Conservation (phyloP, 2,113 vertebrate genomes). For the Nesoenas mayeri region DNA sequence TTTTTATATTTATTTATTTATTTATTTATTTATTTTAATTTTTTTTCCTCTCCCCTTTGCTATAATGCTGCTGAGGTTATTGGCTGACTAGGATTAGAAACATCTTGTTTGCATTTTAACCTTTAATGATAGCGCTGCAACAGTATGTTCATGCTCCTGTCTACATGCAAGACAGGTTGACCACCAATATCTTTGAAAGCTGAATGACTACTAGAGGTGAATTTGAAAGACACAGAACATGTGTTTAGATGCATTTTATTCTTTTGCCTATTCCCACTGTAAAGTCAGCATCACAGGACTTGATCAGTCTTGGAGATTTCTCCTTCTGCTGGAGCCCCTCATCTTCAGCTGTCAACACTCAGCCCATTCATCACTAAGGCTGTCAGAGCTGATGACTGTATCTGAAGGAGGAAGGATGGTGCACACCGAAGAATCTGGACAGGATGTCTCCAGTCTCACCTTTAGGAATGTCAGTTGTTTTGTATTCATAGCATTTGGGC, state of each 20-base stretch:
- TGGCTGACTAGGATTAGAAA: background rate
- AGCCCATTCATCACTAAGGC: background rate
- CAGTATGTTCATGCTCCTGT: background rate
- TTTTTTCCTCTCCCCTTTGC: no score
- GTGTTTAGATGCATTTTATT: background rate
- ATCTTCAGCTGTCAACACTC: constrained; percentile 48
- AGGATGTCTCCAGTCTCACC: constrained; percentile 33
- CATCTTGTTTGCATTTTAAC: background rate
- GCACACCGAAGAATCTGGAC: background rate
- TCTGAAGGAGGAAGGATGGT: background rate
- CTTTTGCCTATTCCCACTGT: background rate
- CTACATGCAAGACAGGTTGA: background rate
- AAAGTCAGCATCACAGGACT: background rate
- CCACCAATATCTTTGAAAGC: background rate
- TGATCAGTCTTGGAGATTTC: background rate
- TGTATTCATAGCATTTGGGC: background rate
- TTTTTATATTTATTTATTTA: background rate
- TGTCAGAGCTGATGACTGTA: background rate
- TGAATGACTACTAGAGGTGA: background rate
- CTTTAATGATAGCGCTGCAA: background rate
- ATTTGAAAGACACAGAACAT: background rate
- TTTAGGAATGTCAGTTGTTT: constrained; percentile 21
- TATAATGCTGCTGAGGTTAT: background rate
- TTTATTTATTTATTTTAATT: background rate
- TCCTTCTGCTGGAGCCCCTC: constrained; percentile 27